Conservation (phyloP, 2,797 vertebrate species). For the Myotis myotis region DNA sequence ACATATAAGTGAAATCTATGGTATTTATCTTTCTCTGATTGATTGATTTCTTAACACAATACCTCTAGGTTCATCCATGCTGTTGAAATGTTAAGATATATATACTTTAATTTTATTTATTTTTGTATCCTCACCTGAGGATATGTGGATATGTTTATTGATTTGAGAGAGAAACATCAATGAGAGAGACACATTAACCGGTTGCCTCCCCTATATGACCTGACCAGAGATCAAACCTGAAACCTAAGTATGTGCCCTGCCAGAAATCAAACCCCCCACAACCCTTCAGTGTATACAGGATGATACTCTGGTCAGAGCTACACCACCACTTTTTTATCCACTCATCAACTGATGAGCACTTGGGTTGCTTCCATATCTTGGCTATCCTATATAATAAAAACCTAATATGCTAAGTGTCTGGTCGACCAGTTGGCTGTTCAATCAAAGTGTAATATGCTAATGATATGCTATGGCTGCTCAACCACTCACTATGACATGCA, state of each 20-base stretch:
- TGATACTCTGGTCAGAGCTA: neutral
- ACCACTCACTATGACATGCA: too few species aligned
- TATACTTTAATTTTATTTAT: neutral
- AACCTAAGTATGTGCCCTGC: too few species aligned
- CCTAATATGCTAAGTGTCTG: too few species aligned
- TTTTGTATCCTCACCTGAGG: neutral
- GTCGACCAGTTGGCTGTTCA: too few species aligned
- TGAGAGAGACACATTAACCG: too few species aligned
- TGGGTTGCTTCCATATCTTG: neutral
- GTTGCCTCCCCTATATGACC: neutral
- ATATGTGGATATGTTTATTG: neutral
- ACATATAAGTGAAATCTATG: neutral
- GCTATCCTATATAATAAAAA: neutral
- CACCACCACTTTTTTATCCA: neutral
- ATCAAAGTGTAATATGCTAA: too few species aligned
- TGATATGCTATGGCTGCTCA: too few species aligned
- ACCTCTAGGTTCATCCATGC: neutral
- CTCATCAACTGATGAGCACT: neutral
- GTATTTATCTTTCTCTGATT: neutral
- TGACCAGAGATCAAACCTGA: neutral
- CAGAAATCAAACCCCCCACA: neutral
- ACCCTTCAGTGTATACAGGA: neutral
- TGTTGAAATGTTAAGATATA: neutral
- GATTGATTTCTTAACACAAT: neutral
- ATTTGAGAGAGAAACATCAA: neutral